Evolutionary conservation across 1,140 invertebrate species (phyloP), one percentile per base, ranked within the genome.

Genomic region (Euschistus heros): DNA sequence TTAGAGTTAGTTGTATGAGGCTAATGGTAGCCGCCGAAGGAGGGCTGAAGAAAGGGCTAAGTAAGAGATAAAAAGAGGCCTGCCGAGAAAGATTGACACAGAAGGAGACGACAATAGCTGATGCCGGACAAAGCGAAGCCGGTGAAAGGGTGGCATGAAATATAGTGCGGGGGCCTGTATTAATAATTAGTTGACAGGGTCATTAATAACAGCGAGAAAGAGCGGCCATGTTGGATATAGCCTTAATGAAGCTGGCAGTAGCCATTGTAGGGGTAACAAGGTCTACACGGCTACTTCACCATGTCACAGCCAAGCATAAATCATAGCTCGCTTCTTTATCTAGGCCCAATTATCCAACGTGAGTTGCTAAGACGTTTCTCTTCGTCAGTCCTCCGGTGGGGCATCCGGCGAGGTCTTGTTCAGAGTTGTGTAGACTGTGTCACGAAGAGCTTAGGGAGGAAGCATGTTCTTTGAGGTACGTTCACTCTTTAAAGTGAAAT

Each of bases 31-130:
- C 2, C 14, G 24, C 4, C 4, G 24, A 22, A 17, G 24, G 54
- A 26, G 24, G 54, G 24, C 5, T 57, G 24, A 57, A 57, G 24
- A 57, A 57, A 57, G 24, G 54, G 7, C 24, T 24, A 57, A 57
- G 54, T 57, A 26, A 57, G 54, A 57, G 54, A 57, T 57, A 57
- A 57, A 57, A 57, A 57, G 54, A 57, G 54, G 14, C 54, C 54
- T 20, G 18, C 18, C 14, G 15, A 10, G 22, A 10, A 10, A 50
- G 47, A 50, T 50, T 50, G 47, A 50, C 47, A 50, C n/a, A 22
- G 47, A 17, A 14, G 24, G 54, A 17, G 54, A 14, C 24, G 54
- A 57, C 54, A 57, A 57, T 24, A 24, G 18, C 54, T 26, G 18
- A 26, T 24, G 18, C 20, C 24, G 54, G 54, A 57, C 54, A 57